phyloP scores from a whole-genome alignment of 2,888 invertebrate species.

The Thysanoteuthis rhombus region DNA sequence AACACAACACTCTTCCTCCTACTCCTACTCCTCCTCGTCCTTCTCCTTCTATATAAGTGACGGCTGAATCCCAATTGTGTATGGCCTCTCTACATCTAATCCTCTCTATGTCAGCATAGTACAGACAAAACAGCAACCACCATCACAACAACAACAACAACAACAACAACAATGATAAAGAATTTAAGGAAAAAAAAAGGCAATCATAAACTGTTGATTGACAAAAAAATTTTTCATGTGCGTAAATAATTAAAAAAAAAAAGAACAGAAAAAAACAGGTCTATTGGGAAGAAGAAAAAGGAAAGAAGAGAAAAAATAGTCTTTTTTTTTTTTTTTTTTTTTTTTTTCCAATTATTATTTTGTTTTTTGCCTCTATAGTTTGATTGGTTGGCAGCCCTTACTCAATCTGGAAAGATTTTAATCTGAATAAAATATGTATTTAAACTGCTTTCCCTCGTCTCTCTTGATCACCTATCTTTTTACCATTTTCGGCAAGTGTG shows the following conservation, averaged over 20 bases:
- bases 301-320: not conserved
- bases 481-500: not conserved
- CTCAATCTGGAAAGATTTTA: slow-evolving; percentile 31
- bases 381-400: slow-evolving; percentile 29
- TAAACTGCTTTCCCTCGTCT: slow-evolving; percentile 30
- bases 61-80: slow-evolving; percentile 14
- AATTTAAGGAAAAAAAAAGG: not conserved
- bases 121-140: not conserved
- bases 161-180: not conserved
- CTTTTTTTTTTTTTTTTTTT: slow-evolving; percentile 16
- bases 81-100: slow-evolving; percentile 25
- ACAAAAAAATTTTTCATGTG: not conserved
- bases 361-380: not conserved
- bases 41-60: not conserved
- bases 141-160: not conserved
- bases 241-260: slow-evolving; percentile 21
- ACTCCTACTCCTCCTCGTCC: not conserved
- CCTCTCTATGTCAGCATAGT: slow-evolving; percentile 25
- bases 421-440: slow-evolving; percentile 33
- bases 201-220: slow-evolving; percentile 31
- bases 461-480: not conserved
- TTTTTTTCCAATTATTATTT: not conserved
- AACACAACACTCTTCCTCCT: slow-evolving; percentile 1
- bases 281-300: slow-evolving; percentile 12
- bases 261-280: not conserved